Conservation (phyloP, 2,113 vertebrate species). For the Archocentrus centrarchus region DNA sequence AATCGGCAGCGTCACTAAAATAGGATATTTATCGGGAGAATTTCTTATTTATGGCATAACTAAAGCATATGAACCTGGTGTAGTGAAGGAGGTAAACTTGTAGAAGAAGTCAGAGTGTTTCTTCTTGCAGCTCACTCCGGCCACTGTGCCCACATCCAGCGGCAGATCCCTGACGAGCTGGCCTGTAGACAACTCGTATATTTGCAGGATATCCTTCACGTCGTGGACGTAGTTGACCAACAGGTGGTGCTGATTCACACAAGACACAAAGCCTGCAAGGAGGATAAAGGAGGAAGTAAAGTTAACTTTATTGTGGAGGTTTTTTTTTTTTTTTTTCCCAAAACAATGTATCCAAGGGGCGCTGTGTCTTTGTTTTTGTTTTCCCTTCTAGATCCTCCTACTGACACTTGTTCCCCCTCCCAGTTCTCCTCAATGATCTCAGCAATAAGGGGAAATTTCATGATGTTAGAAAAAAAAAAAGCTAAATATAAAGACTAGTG, state of each 20-base stretch:
- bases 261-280: slow-evolving; percentile 74
- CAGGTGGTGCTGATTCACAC: slow-evolving; percentile 80
- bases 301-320: rapidly evolving
- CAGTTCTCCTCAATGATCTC: background rate
- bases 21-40: too few species aligned
- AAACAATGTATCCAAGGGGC: background rate
- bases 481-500: background rate
- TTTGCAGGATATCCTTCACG: slow-evolving; percentile 82
- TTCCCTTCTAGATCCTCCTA: background rate
- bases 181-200: slow-evolving; percentile 71
- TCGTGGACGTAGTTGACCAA: slow-evolving; percentile 82
- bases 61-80: slow-evolving; percentile 64
- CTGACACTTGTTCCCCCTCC: background rate
- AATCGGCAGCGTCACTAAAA: background rate
- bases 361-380: rapidly evolving
- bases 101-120: slow-evolving; percentile 82
- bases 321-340: too few species aligned
- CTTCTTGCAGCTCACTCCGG: slow-evolving; percentile 82
- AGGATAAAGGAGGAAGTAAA: background rate
- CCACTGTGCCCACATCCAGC: slow-evolving; percentile 77
- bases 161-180: slow-evolving; percentile 72
- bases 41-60: background rate
- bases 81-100: slow-evolving; percentile 83
- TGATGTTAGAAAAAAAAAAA: background rate
- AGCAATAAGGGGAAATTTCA: background rate